Evolutionary conservation across 2,113 vertebrate species (phyloP).

Genomic region (Mustelus asterias): DNA sequence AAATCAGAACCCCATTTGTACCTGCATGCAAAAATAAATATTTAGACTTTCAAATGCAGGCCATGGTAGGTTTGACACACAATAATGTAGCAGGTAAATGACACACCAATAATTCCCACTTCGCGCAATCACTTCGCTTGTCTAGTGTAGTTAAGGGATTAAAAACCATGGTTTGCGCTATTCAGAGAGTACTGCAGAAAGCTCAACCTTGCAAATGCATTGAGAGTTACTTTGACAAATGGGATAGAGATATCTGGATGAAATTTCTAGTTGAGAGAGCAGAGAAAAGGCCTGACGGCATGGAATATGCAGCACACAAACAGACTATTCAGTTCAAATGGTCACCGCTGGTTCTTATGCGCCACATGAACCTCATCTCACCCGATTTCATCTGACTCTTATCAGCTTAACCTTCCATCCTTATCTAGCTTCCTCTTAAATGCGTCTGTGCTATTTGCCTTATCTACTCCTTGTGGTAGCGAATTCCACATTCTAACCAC

Average conservation of each 20-base stretch:
- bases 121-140: not conserved
- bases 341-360: not conserved
- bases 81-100: not conserved
- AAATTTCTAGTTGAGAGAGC: not conserved
- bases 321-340: not conserved
- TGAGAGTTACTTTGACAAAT: not conserved
- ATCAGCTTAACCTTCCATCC: not conserved
- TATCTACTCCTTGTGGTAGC: not conserved
- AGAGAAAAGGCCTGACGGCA: not conserved
- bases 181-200: not conserved
- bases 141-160: not conserved
- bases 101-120: not conserved
- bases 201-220: not conserved
- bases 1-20: not conserved
- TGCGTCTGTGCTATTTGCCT: not conserved
- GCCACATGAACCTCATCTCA: not conserved
- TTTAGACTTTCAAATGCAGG: not conserved
- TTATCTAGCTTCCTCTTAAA: not conserved
- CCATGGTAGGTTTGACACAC: not conserved
- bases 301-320: not conserved
- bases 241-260: not conserved
- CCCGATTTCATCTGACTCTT: not conserved
- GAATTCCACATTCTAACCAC: not conserved
- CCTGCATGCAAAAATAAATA: not conserved
- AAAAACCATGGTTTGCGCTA: not conserved